Percentiles rank a stretch among this genome's conserved stretches.
phyloP scores from a whole-genome alignment of 2,113 vertebrate genomes.

The Petroica traversi region DNA sequence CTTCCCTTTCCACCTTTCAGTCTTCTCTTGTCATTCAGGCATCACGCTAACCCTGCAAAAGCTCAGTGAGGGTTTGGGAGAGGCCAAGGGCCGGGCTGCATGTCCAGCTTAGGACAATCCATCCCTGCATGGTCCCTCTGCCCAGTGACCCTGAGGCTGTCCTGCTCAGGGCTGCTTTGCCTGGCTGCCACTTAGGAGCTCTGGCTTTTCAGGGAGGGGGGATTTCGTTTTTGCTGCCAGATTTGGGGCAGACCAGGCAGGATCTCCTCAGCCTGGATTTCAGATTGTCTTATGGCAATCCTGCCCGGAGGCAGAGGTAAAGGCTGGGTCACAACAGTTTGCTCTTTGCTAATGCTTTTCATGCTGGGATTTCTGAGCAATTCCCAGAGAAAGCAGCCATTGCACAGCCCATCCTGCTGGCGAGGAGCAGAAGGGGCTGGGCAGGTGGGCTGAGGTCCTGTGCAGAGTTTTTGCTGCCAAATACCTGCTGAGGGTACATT shows the following conservation, averaged over 20 bases:
- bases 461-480: neutral
- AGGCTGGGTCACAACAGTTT: neutral
- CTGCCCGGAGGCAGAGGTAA: neutral
- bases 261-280: constrained; percentile 11
- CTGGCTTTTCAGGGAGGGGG: neutral
- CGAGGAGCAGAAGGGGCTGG: neutral
- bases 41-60: neutral
- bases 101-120: neutral
- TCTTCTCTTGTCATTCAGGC: neutral
- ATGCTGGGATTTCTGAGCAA: neutral
- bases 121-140: neutral
- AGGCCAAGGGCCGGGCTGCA: neutral
- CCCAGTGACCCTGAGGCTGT: neutral
- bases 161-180: neutral
- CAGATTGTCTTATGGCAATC: neutral
- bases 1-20: neutral
- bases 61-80: neutral
- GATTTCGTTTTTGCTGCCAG: neutral
- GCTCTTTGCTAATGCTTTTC: neutral
- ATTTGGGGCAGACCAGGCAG: neutral
- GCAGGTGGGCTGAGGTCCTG: neutral
- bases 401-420: neutral
- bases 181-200: neutral
- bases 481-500: neutral
- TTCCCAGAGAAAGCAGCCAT: neutral